These are phyloP conservation scores for Heliconius hortense DNA, from an alignment of 2,888 invertebrate species.

Conservation along the genomic window DNA sequence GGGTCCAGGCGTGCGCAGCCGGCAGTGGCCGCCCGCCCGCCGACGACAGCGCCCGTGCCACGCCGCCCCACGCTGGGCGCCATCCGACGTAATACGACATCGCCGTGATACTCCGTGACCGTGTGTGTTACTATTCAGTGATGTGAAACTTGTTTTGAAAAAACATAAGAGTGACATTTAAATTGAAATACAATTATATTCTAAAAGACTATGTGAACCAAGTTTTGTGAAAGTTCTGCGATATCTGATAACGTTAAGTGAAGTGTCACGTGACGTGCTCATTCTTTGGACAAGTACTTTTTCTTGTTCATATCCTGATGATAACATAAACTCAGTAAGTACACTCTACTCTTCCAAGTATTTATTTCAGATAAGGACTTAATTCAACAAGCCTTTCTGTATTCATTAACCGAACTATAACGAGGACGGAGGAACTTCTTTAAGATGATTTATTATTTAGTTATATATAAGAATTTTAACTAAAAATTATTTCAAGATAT, in stretches of 20 bases:
- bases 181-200: conserved; percentile 30
- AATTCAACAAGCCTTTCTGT: background rate
- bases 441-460: background rate
- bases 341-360: conserved; percentile 40
- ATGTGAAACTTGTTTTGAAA: conserved; percentile 28
- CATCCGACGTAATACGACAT: conserved; percentile 51
- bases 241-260: conserved; percentile 51
- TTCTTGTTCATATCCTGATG: conserved; percentile 38
- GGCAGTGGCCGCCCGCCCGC: conserved; percentile 66
- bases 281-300: conserved; percentile 43
- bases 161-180: conserved; percentile 10
- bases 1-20: conserved; percentile 77
- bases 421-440: background rate
- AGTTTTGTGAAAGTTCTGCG: conserved; percentile 40
- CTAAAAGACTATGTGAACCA: conserved; percentile 35
- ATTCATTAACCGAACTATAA: background rate
- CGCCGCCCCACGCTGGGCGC: conserved; percentile 65
- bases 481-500: background rate
- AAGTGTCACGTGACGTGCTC: conserved; percentile 54
- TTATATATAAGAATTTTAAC: background rate
- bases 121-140: conserved; percentile 50
- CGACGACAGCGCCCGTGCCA: conserved; percentile 52
- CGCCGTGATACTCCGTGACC: conserved; percentile 31
- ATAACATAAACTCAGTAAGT: conserved; percentile 49
- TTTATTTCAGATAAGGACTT: conserved; percentile 19